A percentile compares a stretch with the other conserved stretches of the same genome.
Evolutionary conservation across 2,797 vertebrate genomes (phyloP).

Genomic region (Tenualosa thibaudeaui): DNA sequence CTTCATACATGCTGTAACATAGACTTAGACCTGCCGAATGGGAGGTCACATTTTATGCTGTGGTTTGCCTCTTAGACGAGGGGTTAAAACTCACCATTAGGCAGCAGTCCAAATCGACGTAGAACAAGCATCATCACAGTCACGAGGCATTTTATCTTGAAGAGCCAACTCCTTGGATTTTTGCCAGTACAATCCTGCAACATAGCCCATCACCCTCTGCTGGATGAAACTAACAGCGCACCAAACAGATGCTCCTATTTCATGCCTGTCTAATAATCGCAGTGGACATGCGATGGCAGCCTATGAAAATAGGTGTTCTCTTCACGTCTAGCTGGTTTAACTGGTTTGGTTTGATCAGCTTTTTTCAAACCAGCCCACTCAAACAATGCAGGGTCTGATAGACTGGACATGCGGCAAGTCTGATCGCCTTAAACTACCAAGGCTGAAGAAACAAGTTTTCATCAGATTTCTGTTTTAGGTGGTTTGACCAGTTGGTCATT

Average conservation of each 20-base stretch:
- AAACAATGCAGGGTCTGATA: too few species aligned
- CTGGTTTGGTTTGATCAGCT: too few species aligned
- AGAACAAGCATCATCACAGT: not conserved
- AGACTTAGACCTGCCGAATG: not conserved
- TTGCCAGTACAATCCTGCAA: not conserved
- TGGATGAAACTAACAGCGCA: not conserved
- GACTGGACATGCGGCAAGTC: too few species aligned
- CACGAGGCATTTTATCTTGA: not conserved
- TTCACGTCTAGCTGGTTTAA: too few species aligned
- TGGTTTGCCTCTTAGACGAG: not conserved
- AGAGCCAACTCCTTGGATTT: not conserved
- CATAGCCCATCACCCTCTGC: not conserved
- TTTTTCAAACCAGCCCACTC: too few species aligned
- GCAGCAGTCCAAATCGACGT: not conserved
- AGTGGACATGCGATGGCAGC: not conserved
- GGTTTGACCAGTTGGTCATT: too few species aligned
- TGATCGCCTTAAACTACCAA: too few species aligned
- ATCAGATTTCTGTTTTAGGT: too few species aligned
- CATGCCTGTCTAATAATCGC: not conserved
- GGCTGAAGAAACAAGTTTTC: too few species aligned
- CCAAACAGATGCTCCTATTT: not conserved
- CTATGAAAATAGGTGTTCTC: not conserved
- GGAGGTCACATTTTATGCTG: not conserved
- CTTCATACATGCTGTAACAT: too few species aligned
- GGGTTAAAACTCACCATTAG: not conserved